Evolutionary conservation across 2,888 invertebrate genomes (phyloP).

Genomic region (Cerastis rubricosa): DNA sequence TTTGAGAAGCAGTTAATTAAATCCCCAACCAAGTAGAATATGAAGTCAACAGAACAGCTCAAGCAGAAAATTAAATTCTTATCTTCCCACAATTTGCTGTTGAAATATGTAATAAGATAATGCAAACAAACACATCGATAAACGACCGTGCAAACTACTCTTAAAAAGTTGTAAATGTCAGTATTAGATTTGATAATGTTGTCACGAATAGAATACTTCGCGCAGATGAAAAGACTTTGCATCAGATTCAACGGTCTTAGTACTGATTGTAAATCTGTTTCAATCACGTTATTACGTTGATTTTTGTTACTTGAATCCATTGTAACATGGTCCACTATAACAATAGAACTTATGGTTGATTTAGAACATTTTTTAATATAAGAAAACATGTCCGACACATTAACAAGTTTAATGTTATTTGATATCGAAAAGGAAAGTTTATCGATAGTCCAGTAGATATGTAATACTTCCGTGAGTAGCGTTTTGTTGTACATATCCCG

Average conservation of each 20-base stretch:
- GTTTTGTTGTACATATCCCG: neutral
- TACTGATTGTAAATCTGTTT: slow-evolving; percentile 16
- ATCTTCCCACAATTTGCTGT: neutral
- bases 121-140: neutral
- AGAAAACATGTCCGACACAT: neutral
- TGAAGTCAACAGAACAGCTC: neutral
- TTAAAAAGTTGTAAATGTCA: slow-evolving; percentile 1
- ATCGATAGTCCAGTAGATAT: neutral
- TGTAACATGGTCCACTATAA: no score
- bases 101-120: neutral
- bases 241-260: slow-evolving; percentile 29
- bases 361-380: neutral
- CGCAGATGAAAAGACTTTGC: no score
- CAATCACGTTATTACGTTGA: neutral
- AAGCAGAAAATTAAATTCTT: neutral
- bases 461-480: neutral
- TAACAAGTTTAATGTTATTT: neutral
- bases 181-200: slow-evolving; percentile 1
- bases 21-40: neutral
- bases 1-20: slow-evolving; percentile 7
- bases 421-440: neutral
- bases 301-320: neutral
- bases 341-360: neutral
- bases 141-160: neutral
- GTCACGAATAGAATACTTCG: slow-evolving; percentile 19